These are phyloP conservation scores for Alexandromys fortis DNA, from an alignment of 2,113 vertebrate genomes.

Conservation along the genomic window DNA sequence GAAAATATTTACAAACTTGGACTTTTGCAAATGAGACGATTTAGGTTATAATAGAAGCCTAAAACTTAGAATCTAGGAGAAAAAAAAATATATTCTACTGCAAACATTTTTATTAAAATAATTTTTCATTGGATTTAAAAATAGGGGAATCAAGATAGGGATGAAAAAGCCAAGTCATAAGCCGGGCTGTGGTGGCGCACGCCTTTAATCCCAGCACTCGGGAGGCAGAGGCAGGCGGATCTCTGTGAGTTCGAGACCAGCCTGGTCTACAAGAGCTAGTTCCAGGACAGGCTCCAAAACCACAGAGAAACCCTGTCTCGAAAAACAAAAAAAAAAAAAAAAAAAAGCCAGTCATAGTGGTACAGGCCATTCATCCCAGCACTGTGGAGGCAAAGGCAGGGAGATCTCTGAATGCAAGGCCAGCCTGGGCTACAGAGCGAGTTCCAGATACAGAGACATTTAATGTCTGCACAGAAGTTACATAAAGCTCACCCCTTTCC, in stretches of 20 bases:
- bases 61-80: not conserved
- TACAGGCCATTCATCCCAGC: not conserved
- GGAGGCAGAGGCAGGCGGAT: no score
- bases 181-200: no score
- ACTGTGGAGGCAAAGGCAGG: not conserved
- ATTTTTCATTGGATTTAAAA: slow-evolving; percentile 28
- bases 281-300: no score
- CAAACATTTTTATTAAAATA: not conserved
- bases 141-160: not conserved
- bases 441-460: not conserved
- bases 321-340: not conserved
- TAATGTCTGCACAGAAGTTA: not conserved
- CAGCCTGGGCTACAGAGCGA: not conserved
- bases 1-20: not conserved
- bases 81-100: not conserved
- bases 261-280: no score
- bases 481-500: not conserved
- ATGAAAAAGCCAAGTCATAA: not conserved
- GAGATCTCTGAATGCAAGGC: not conserved
- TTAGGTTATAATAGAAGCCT: not conserved
- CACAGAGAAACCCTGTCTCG: no score
- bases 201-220: no score
- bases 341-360: not conserved
- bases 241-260: no score
- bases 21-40: not conserved